Percentiles rank a stretch among this genome's conserved stretches.
These are phyloP conservation scores for Phalacrocorax aristotelis DNA, from an alignment of 2,113 vertebrate genomes.

Conservation along the genomic window DNA sequence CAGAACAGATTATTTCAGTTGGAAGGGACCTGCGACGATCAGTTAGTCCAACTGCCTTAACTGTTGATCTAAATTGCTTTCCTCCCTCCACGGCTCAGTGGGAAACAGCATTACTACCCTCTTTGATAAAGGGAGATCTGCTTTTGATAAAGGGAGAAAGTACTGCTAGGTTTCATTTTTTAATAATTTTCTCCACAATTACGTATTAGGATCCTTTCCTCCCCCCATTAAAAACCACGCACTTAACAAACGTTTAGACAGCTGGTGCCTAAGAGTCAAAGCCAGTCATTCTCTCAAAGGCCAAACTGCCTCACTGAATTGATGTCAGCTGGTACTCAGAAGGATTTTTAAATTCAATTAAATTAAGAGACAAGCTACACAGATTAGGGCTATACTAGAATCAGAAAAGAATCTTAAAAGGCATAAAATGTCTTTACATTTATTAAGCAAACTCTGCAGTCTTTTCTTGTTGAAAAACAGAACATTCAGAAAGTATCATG, in stretches of 20 bases:
- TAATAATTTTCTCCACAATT: not conserved
- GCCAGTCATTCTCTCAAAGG: not conserved
- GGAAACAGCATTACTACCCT: not conserved
- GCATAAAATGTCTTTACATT: slow-evolving; percentile 47
- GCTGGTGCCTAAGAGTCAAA: slow-evolving; percentile 14
- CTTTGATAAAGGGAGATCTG: not conserved
- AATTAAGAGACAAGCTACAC: slow-evolving; percentile 29
- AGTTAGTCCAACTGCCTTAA: not conserved
- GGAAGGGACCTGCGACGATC: not conserved
- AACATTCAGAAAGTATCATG: slow-evolving; percentile 37
- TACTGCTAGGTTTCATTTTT: not conserved
- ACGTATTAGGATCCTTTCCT: not conserved
- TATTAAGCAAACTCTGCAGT: slow-evolving; percentile 60
- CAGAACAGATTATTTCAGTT: not conserved
- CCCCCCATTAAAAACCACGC: not conserved
- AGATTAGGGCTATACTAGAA: slow-evolving; percentile 19
- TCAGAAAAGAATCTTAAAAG: slow-evolving; percentile 63
- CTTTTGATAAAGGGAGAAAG: slow-evolving; percentile 18
- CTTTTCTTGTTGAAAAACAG: slow-evolving; percentile 55
- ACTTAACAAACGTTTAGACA: not conserved
- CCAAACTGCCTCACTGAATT: not conserved
- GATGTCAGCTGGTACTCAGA: not conserved
- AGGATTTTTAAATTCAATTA: slow-evolving; percentile 25
- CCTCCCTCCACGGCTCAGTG: not conserved
- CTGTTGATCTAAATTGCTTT: not conserved